Conservation (phyloP, 1,140 invertebrate genomes). For the Aphidius ervi region DNA sequence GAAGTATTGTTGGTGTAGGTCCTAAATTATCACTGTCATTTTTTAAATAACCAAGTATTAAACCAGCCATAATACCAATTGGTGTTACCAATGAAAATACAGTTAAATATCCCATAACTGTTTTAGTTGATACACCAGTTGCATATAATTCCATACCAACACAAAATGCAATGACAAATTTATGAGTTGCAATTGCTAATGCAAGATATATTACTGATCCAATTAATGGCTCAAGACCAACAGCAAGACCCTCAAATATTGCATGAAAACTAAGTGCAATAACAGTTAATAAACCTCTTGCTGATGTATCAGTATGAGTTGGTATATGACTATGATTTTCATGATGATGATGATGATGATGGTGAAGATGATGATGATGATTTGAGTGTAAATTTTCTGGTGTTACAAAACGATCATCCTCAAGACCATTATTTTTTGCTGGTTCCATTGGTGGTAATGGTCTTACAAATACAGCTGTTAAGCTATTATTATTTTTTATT, state of each 20-base stretch:
- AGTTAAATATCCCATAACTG: constrained; percentile 59
- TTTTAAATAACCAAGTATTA: constrained; percentile 48
- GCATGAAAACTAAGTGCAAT: constrained; percentile 76
- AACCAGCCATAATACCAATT: constrained; percentile 63
- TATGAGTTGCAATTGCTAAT: constrained; percentile 70
- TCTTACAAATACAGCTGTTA: constrained; percentile 39
- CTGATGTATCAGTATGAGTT: constrained; percentile 42
- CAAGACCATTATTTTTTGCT: constrained; percentile 17
- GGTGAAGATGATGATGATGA: constrained; percentile 5
- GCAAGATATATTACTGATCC: constrained; percentile 65
- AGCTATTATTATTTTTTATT: constrained; percentile 14
- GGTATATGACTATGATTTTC: background rate
- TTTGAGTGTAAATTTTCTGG: background rate
- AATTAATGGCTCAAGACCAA: constrained; percentile 67
- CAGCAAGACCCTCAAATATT: constrained; percentile 77
- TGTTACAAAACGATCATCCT: constrained; percentile 16
- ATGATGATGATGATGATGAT: no score
- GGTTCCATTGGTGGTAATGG: constrained; percentile 27
- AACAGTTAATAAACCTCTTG: constrained; percentile 64
- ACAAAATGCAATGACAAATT: constrained; percentile 69
- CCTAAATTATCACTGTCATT: constrained; percentile 50
- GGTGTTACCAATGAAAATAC: constrained; percentile 68
- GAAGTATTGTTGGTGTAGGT: constrained; percentile 57
- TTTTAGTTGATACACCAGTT: constrained; percentile 57
- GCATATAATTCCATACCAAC: constrained; percentile 66